These are phyloP conservation scores for Drosophila melanica DNA, from an alignment of 1,140 invertebrate genomes.

Conservation along the genomic window DNA sequence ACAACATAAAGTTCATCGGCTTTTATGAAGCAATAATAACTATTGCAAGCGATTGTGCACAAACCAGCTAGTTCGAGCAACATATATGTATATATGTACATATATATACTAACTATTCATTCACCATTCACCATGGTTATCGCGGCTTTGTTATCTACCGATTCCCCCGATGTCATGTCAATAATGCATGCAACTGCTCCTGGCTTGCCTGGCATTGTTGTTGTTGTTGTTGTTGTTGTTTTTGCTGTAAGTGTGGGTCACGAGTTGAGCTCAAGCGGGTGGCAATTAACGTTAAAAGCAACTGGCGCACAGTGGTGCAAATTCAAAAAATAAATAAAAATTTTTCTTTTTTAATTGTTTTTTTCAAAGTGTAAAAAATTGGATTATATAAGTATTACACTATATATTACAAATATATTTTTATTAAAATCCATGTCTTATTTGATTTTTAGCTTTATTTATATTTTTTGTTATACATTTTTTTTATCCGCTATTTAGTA, in stretches of 20 bases:
- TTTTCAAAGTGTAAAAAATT: no score
- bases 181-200: constrained; percentile 61
- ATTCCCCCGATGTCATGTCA: constrained; percentile 63
- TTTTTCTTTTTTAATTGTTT: background rate
- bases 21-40: constrained; percentile 63
- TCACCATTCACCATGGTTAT: constrained; percentile 73
- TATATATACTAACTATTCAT: background rate
- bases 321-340: background rate
- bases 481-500: no score
- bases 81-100: background rate
- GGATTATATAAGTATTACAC: no score
- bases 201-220: background rate
- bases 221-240: background rate
- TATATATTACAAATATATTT: no score
- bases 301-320: constrained; percentile 11
- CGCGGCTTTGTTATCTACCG: constrained; percentile 65
- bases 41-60: constrained; percentile 27
- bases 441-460: no score
- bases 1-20: constrained; percentile 55
- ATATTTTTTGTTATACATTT: no score
- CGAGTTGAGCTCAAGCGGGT: constrained; percentile 20
- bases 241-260: background rate
- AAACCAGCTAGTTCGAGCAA: background rate
- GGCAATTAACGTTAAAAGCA: constrained; percentile 65
- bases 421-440: no score